Evolutionary conservation across 2,888 invertebrate species (phyloP).

Genomic region (Myathropa florea): DNA sequence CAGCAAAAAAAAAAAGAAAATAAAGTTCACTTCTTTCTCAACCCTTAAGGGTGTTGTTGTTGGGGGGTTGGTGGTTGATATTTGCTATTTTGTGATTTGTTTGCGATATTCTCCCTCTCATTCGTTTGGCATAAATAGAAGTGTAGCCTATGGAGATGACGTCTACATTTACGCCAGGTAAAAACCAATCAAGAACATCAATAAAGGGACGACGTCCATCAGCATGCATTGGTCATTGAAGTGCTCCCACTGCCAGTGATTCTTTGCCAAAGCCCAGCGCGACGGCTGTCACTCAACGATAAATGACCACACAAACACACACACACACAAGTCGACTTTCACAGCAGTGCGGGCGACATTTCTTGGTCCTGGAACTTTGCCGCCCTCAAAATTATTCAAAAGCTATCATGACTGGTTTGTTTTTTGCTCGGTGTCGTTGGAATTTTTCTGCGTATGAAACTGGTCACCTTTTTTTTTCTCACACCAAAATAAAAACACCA

Average conservation of each 20-base stretch:
- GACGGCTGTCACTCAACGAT: slow-evolving; percentile 67
- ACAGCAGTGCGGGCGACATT: slow-evolving; percentile 2
- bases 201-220: slow-evolving; percentile 80
- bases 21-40: slow-evolving; percentile 5
- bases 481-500: neutral
- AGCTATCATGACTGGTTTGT: slow-evolving; percentile 37
- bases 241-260: slow-evolving; percentile 11
- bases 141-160: slow-evolving; percentile 47
- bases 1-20: slow-evolving; percentile 24
- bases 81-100: slow-evolving; percentile 65
- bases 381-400: slow-evolving; percentile 67
- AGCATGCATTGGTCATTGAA: slow-evolving; percentile 71
- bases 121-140: neutral
- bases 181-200: slow-evolving; percentile 81
- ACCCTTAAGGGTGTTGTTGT: neutral
- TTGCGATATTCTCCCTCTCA: neutral
- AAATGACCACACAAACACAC: slow-evolving; percentile 48
- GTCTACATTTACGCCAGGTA: slow-evolving; percentile 74
- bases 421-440: neutral
- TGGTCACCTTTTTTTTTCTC: neutral
- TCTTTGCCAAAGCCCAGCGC: slow-evolving; percentile 15
- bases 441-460: slow-evolving; percentile 24
- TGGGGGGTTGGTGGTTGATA: slow-evolving; percentile 34
- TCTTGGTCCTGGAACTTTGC: slow-evolving; percentile 24
- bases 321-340: no score